A percentile compares a stretch with the other conserved stretches of the same genome.
phyloP scores from a whole-genome alignment of 2,797 vertebrate species.

The Clarias fuscus region DNA sequence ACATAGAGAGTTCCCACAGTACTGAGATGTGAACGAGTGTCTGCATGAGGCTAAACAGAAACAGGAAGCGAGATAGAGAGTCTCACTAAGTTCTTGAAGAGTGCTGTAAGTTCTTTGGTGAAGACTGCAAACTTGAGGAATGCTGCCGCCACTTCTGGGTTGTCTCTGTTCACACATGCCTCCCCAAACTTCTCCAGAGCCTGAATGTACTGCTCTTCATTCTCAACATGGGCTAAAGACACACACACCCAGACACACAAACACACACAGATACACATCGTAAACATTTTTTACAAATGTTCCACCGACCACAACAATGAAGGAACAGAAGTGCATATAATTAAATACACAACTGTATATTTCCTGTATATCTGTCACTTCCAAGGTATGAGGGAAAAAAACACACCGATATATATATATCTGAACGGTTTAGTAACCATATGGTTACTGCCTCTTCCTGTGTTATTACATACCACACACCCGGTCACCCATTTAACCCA shows the following conservation, averaged over 20 bases:
- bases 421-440: neutral
- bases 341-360: too few relatives aligned
- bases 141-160: conserved; percentile 81
- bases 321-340: neutral
- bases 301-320: neutral
- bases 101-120: conserved; percentile 91
- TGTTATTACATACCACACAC: neutral
- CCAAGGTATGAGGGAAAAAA: neutral
- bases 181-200: conserved; percentile 91
- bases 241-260: conserved; percentile 44
- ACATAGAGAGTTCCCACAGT: conserved; percentile 7
- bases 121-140: conserved; percentile 91
- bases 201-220: conserved; percentile 91
- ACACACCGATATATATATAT: neutral
- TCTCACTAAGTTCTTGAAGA: conserved; percentile 97
- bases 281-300: neutral
- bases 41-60: conserved; percentile 1
- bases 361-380: neutral
- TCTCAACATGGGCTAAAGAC: conserved; percentile 86
- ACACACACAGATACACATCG: conserved; percentile 9
- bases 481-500: neutral
- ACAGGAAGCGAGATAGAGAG: conserved; percentile 7
- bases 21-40: neutral
- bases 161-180: conserved; percentile 81
- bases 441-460: neutral